Base-by-base conservation (phyloP, 2,888 invertebrate species). In the Arrhopalites spinosus region DNA sequence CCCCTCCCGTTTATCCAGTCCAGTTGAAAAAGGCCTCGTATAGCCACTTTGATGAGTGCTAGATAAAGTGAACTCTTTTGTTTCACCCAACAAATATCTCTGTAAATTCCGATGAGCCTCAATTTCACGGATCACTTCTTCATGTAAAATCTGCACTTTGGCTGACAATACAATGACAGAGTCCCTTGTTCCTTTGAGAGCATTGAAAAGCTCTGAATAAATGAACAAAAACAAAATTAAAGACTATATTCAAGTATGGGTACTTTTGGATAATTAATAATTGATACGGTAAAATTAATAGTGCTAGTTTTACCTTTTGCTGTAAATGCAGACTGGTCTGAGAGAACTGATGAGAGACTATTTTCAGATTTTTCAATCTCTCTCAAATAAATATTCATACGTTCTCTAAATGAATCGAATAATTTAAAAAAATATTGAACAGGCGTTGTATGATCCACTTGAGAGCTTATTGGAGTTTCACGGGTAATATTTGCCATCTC, bases 401-500 rank as follows among this genome's bases (percentile, higher is more conserved):
- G 29, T 23, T 69, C 63, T 36, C 63, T 30, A 47, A 59, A 74
- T 20, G 29, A 70, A 23, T 67, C 71, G 45, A 71, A 53, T 27
- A 74, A 25, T 43, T 45, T 36, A 45, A 67, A 68, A 59, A 66
- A 77, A 43, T 74, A 74, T 20, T 59, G 61, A 23, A 69, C 63
- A 5, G 74, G 74, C 2, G 74, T 25, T 0, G 74, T 74, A 47
- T 74, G 68, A 23, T 69, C 74, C 20, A 30, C 59, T 23, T 74
- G 74, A n/a, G 70, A 74, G 43, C 61, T 29, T 1, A 69, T 43
- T 0, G 77, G 77, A 43, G 74, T 77, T 53, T 77, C 77, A 30
- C 69, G 74, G 2, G 67, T 74, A 64, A 74, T 70, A 43, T 66
- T 74, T 1, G 77, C 71, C 77, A 74, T 77, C 59, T 77, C 77